Evolutionary conservation across 2,113 vertebrate genomes (phyloP).

Genomic region (Leptodactylus fuscus): DNA sequence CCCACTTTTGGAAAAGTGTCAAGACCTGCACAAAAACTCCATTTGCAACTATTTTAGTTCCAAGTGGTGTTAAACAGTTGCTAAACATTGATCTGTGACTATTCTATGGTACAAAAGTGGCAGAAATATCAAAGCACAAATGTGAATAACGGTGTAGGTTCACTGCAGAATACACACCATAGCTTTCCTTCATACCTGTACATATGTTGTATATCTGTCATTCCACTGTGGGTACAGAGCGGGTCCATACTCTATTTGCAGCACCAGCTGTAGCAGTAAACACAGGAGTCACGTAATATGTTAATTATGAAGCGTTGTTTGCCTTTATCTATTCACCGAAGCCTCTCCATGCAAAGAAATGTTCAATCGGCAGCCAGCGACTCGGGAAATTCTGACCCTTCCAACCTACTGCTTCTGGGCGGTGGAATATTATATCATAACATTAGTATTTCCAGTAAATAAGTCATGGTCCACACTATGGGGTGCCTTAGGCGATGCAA

Average conservation of each 20-base stretch:
- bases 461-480: not conserved
- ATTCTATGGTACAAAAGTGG: no score
- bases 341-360: not conserved
- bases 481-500: not conserved
- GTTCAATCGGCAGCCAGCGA: not conserved
- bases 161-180: no score
- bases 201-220: not conserved
- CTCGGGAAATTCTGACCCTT: not conserved
- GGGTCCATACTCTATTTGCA: not conserved
- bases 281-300: not conserved
- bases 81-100: no score
- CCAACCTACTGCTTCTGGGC: not conserved
- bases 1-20: no score
- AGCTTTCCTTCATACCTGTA: not conserved
- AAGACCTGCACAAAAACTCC: no score
- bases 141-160: no score
- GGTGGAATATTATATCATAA: not conserved
- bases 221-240: not conserved
- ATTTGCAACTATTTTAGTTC: no score
- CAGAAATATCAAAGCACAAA: no score
- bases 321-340: not conserved
- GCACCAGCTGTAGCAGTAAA: not conserved
- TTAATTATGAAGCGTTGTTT: not conserved
- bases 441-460: slow-evolving; percentile 6
- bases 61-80: no score